Evolutionary conservation across 2,113 vertebrate genomes (phyloP).

Genomic region (Oxyura jamaicensis): DNA sequence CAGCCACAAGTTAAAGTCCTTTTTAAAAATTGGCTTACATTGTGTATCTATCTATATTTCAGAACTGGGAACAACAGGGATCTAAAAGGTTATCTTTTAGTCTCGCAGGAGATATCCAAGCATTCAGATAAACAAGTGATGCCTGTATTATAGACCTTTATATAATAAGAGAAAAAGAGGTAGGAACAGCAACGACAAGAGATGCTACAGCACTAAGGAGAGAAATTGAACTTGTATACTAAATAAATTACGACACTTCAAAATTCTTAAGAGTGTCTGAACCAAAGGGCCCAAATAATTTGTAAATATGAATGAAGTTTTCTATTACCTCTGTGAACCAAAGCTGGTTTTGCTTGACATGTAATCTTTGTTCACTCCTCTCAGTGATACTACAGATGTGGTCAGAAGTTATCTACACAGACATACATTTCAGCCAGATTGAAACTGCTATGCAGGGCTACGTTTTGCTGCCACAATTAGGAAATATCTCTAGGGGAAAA

Average conservation of each 20-base stretch:
- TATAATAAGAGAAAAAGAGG: background rate
- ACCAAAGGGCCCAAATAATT: background rate
- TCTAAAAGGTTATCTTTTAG: background rate
- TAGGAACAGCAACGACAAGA: background rate
- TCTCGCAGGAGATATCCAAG: background rate
- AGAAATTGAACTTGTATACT: background rate
- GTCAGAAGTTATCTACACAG: background rate
- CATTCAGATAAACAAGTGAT: background rate
- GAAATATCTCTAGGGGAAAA: background rate
- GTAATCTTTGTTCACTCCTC: background rate
- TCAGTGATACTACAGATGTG: background rate
- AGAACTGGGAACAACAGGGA: background rate
- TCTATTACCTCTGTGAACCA: fast-evolving
- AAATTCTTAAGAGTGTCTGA: background rate
- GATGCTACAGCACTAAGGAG: background rate
- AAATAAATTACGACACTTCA: background rate
- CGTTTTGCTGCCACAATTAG: background rate
- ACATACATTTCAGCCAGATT: background rate
- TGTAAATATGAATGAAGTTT: background rate
- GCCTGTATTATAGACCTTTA: background rate
- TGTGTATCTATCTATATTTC: background rate
- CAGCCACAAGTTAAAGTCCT: background rate
- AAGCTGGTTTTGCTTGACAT: background rate
- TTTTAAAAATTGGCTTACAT: background rate
- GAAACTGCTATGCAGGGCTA: background rate